phyloP scores from a whole-genome alignment of 2,888 invertebrate species.

The Lasioglossum calceatum region DNA sequence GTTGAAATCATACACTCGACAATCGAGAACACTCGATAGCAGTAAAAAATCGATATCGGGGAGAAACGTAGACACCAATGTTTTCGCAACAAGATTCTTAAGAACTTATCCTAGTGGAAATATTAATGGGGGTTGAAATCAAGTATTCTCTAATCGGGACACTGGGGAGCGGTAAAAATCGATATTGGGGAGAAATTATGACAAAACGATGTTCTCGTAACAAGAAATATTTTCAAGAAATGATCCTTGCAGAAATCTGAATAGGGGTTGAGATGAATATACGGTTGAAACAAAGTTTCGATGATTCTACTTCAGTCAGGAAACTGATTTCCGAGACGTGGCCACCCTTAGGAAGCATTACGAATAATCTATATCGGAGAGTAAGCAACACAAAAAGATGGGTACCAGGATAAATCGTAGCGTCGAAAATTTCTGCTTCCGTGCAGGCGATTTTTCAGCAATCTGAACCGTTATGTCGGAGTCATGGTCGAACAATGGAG shows the following conservation, averaged over 20 bases:
- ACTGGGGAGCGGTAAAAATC: not conserved
- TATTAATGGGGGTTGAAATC: not conserved
- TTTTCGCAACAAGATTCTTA: not conserved
- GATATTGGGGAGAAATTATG: not conserved
- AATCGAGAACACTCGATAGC: not conserved
- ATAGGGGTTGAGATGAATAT: not conserved
- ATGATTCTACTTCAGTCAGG: not conserved
- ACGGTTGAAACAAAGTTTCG: not conserved
- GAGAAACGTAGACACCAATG: not conserved
- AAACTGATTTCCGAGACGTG: not conserved
- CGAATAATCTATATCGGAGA: not conserved
- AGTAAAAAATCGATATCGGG: not conserved
- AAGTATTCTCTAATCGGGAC: too few species aligned
- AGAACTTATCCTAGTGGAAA: not conserved
- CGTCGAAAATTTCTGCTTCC: not conserved
- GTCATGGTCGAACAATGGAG: constrained; percentile 4
- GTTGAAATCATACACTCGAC: not conserved
- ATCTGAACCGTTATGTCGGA: not conserved
- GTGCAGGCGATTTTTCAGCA: not conserved
- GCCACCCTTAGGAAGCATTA: too few species aligned
- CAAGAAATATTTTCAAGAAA: not conserved
- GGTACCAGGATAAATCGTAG: not conserved
- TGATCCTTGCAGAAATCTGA: not conserved
- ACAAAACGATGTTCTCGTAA: not conserved
- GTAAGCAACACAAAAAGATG: not conserved